Evolutionary conservation across 2,888 invertebrate species (phyloP), one percentile per base, ranked within the genome.

Genomic region (Beris chalybata): DNA sequence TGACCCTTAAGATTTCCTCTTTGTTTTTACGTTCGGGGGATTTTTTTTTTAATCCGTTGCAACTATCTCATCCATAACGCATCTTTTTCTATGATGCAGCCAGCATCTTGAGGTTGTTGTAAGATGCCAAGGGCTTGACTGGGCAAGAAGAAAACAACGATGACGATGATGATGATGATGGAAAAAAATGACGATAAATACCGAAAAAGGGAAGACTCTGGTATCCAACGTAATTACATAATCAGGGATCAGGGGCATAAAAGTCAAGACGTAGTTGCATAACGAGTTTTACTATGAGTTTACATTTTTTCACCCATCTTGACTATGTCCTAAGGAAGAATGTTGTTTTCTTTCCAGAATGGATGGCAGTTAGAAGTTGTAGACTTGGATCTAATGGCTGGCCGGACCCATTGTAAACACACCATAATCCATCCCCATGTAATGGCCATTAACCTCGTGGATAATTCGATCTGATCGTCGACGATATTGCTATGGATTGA

Each of bases 211-310:
- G 22, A 15, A 58, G 31, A 11, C 15, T 47, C 48, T 22, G 64
- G 58, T 45, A 53, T 47, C 31, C 67, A 45, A 48, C 48, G 58
- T 64, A 67, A 64, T 67, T 67, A 67, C 53, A 48, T 67, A 67
- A 67, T 67, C 57, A 67, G 56, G 58, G 55, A 56, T 64, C 57
- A 57, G 47, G 58, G 58, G 64, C 45, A 32, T 44, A 22, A 65
- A 22, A 50, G 57, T 7, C 29, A 45, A n/a, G 59, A 59, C 32
- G 59, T 38, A 54, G 64, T 67, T 67, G 65, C 67, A 64, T 67
- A 67, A 67, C 64, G 67, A 64, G 67, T 67, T 67, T 58, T 32
- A 47, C 57, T 31, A 45, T 54, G 43, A 54, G 64, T 64, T 64
- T 58, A 64, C 64, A 64, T 67, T 58, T 67, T 44, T 57, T 57